These are phyloP conservation scores for Cetonia aurata DNA, from an alignment of 2,888 invertebrate species.

Conservation along the genomic window DNA sequence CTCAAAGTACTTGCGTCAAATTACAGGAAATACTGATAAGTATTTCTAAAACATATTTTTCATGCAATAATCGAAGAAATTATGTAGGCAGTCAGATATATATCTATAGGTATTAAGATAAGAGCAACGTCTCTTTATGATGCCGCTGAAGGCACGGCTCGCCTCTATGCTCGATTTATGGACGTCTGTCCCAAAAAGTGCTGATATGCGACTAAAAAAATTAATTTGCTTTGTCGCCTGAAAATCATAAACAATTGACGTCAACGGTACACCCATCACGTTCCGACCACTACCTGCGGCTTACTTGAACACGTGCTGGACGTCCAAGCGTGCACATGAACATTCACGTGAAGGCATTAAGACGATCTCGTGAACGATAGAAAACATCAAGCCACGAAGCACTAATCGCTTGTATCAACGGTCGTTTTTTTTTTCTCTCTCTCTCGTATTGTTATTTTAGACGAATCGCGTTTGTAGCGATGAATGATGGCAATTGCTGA, in stretches of 20 bases:
- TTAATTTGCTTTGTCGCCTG: conserved; percentile 1
- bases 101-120: not conserved
- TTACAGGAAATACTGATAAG: not conserved
- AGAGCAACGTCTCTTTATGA: no score
- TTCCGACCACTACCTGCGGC: conserved; percentile 9
- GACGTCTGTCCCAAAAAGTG: not conserved
- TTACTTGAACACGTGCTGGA: conserved; percentile 23
- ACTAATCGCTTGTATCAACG: conserved; percentile 23
- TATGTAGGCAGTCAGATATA: no score
- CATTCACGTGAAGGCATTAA: conserved; percentile 16
- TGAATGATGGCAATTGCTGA: not conserved
- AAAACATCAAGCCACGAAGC: not conserved
- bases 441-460: not conserved
- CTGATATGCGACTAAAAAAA: not conserved
- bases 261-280: conserved; percentile 17
- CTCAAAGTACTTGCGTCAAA: no score
- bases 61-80: no score
- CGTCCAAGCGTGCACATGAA: conserved; percentile 16
- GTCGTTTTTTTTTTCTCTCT: conserved; percentile 1
- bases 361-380: conserved; percentile 21
- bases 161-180: not conserved
- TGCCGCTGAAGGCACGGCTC: no score
- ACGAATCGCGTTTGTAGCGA: not conserved
- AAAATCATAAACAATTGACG: conserved; percentile 9
- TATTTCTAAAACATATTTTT: not conserved